phyloP scores from a whole-genome alignment of 2,888 invertebrate genomes.

The Torymus texanus region DNA sequence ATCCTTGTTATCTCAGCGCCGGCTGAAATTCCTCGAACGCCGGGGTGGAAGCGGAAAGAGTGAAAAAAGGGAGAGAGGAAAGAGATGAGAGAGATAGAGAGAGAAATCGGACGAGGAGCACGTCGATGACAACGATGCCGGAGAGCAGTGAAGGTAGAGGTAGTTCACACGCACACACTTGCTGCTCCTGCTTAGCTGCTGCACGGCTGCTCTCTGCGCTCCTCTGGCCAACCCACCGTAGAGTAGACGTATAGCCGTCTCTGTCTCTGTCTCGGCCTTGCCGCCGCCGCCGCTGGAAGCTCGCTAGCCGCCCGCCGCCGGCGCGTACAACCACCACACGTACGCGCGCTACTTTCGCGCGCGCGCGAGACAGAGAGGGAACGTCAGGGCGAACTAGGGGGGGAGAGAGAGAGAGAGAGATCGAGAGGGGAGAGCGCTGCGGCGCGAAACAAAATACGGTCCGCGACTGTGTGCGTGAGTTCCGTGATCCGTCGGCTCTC shows the following conservation, averaged over 20 bases:
- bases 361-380: no score
- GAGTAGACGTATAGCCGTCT: conserved; percentile 12
- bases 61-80: background rate
- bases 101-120: background rate
- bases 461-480: background rate
- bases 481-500: conserved; percentile 4
- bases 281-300: background rate
- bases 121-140: background rate
- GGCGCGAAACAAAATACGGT: background rate
- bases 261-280: background rate
- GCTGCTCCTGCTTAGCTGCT: conserved; percentile 7
- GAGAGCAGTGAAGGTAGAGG: background rate
- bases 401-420: conserved; percentile 14
- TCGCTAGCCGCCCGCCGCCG: background rate
- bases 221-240: background rate
- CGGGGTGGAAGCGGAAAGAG: background rate
- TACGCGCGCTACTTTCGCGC: no score
- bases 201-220: background rate
- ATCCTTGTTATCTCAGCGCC: no score
- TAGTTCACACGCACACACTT: conserved; percentile 10
- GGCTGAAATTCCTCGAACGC: background rate
- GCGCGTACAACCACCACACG: background rate
- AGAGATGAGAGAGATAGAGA: conserved; percentile 4
- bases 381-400: background rate
- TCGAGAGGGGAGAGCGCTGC: conserved; percentile 1